Evolutionary conservation across 1,140 invertebrate genomes (phyloP).

Genomic region (Lepidotrigona ventralis): DNA sequence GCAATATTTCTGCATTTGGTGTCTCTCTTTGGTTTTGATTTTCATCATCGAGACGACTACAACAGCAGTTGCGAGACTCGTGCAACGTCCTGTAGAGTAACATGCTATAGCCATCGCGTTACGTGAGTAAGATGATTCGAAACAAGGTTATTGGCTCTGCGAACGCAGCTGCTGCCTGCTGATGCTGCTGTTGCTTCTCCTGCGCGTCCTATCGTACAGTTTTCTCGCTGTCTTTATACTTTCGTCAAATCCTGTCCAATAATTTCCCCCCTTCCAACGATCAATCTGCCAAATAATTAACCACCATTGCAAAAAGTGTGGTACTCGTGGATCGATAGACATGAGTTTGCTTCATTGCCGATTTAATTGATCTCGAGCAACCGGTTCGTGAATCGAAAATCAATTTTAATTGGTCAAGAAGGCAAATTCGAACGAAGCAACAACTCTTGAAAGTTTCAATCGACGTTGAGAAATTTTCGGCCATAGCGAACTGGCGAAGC

Average conservation of each 20-base stretch:
- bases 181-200: constrained; percentile 47
- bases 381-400: too few relatives aligned
- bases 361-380: too few relatives aligned
- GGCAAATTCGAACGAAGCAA: too few relatives aligned
- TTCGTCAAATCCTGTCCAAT: background rate
- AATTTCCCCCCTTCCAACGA: background rate
- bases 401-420: too few relatives aligned
- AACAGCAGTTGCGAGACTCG: background rate
- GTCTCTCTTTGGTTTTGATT: background rate
- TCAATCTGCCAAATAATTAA: too few relatives aligned
- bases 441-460: background rate
- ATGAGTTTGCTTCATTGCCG: too few relatives aligned
- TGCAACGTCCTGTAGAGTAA: constrained; percentile 50
- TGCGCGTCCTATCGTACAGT: constrained; percentile 44
- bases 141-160: constrained; percentile 72
- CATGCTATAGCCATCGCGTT: constrained; percentile 60
- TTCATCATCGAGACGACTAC: background rate
- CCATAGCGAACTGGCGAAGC: too few relatives aligned
- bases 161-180: constrained; percentile 69
- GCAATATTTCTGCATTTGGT: too few relatives aligned
- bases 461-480: background rate
- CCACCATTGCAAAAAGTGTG: background rate
- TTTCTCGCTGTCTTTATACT: constrained; percentile 28
- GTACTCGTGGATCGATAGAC: background rate
- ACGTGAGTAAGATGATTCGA: constrained; percentile 73